Conservation (phyloP, 2,113 vertebrate genomes). For the Corynorhinus townsendii region DNA sequence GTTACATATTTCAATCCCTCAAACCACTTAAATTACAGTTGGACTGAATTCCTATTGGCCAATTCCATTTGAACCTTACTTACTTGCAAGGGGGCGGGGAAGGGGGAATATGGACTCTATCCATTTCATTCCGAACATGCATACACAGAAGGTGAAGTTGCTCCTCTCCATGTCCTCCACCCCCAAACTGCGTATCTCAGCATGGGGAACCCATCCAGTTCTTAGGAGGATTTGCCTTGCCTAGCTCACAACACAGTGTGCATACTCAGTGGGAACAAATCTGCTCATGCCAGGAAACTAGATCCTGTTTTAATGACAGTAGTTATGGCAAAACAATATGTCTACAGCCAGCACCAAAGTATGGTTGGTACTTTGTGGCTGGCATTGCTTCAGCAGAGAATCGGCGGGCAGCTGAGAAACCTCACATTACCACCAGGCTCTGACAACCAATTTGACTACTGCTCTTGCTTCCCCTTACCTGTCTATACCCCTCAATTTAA, state of each 20-base stretch:
- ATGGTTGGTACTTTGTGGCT: background rate
- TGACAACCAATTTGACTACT: background rate
- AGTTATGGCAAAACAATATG: slow-evolving; percentile 22
- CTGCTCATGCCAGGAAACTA: slow-evolving; percentile 17
- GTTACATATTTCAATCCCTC: background rate
- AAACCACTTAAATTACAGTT: background rate
- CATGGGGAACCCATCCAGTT: background rate
- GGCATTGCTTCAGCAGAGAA: background rate
- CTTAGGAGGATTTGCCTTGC: background rate
- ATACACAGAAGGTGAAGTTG: background rate
- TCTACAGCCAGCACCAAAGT: background rate
- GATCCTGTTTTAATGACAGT: slow-evolving; percentile 25
- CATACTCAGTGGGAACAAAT: background rate
- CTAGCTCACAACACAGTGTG: background rate
- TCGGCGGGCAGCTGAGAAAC: background rate
- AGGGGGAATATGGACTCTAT: background rate
- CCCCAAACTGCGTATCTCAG: background rate
- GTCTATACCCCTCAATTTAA: background rate
- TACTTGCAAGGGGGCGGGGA: background rate
- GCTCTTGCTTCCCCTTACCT: background rate
- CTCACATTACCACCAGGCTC: background rate
- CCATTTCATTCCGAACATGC: background rate
- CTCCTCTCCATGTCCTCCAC: background rate
- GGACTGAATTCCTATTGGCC: background rate
- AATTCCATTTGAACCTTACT: background rate